A percentile compares a stretch with the other conserved stretches of the same genome.
phyloP scores from a whole-genome alignment of 1,140 invertebrate genomes.

The Oncopodura yosiiana region DNA sequence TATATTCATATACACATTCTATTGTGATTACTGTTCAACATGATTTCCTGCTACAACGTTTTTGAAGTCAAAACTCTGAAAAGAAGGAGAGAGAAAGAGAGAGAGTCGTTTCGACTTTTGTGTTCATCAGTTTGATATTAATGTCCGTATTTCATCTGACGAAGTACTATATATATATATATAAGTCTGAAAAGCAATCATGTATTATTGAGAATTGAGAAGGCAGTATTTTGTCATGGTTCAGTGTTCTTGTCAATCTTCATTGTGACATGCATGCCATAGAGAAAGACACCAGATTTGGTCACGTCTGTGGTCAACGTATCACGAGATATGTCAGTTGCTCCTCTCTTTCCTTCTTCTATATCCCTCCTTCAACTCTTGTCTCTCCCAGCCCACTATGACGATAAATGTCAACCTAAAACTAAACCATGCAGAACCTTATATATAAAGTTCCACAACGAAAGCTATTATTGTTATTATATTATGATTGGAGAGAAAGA shows the following conservation, averaged over 20 bases:
- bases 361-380: too few species aligned
- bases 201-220: conserved; percentile 20
- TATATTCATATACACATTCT: conserved; percentile 12
- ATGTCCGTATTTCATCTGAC: too few species aligned
- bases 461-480: too few species aligned
- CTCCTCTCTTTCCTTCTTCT: conserved; percentile 1
- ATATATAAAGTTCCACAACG: too few species aligned
- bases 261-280: conserved; percentile 23
- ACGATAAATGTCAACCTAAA: too few species aligned
- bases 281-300: conserved; percentile 12
- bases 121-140: too few species aligned
- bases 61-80: too few species aligned
- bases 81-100: too few species aligned
- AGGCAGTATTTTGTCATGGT: conserved; percentile 17
- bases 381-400: too few species aligned
- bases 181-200: conserved; percentile 16
- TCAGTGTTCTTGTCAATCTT: conserved; percentile 27
- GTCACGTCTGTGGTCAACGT: conserved; percentile 31
- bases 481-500: too few species aligned
- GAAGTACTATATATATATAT: not conserved
- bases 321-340: conserved; percentile 33
- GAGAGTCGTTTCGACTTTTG: too few species aligned
- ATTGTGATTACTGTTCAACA: conserved; percentile 24
- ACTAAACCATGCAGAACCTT: too few species aligned
- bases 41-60: conserved; percentile 18